Percentiles rank a stretch among this genome's conserved stretches.
Conservation (phyloP, 2,113 vertebrate species). For the Rhinopomastus cyanomelas region DNA sequence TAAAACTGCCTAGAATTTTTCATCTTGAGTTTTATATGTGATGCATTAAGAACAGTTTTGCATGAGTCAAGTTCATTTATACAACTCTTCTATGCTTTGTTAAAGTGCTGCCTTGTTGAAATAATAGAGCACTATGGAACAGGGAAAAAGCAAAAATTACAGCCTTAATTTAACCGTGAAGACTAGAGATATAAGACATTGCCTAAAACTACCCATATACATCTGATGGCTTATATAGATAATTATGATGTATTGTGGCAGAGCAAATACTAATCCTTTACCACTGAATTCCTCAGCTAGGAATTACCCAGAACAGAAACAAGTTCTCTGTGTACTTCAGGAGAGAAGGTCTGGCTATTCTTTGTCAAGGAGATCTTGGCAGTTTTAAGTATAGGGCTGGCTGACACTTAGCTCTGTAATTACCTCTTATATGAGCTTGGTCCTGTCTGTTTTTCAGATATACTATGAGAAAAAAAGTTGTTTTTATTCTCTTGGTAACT, state of each 20-base stretch:
- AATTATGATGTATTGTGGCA: slow-evolving; percentile 35
- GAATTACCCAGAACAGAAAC: neutral
- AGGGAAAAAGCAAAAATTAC: neutral
- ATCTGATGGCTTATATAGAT: slow-evolving; percentile 18
- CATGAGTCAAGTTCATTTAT: neutral
- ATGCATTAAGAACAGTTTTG: slow-evolving; percentile 15
- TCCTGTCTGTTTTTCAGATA: neutral
- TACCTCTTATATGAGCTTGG: neutral
- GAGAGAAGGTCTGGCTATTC: neutral
- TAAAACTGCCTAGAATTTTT: slow-evolving; percentile 2
- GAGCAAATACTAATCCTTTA: neutral
- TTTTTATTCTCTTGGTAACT: neutral
- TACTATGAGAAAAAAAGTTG: neutral
- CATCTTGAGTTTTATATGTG: neutral
- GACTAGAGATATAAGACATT: neutral
- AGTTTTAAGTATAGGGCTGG: neutral
- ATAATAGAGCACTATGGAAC: neutral
- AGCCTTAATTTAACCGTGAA: slow-evolving; percentile 10
- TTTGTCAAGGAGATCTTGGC: neutral
- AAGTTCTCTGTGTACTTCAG: neutral
- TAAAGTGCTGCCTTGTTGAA: slow-evolving; percentile 6
- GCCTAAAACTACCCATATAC: slow-evolving; percentile 28
- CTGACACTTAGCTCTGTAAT: neutral
- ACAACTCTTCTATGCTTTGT: neutral
- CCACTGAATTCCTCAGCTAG: neutral